Percentiles rank a stretch among this genome's conserved stretches.
These are phyloP conservation scores for Acanthosepion lycidas DNA, from an alignment of 2,888 invertebrate species.

Conservation along the genomic window DNA sequence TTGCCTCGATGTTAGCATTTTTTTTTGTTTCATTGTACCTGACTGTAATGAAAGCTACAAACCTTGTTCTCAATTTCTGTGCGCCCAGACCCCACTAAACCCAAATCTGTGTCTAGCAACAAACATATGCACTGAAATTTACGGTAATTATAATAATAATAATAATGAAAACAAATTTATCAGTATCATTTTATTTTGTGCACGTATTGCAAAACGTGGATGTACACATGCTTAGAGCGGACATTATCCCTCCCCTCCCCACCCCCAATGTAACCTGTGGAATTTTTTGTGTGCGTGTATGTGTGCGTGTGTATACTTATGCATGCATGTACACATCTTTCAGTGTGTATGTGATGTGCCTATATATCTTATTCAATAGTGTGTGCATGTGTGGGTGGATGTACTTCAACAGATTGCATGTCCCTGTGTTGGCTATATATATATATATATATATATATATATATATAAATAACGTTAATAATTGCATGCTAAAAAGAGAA, in stretches of 20 bases:
- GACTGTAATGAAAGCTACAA: not conserved
- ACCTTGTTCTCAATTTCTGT: not conserved
- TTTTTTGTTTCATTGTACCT: not conserved
- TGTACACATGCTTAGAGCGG: not conserved
- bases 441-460: not conserved
- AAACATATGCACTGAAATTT: not conserved
- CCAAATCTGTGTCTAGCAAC: not conserved
- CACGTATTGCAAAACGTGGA: not conserved
- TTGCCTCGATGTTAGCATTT: too few relatives aligned
- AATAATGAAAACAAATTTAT: too few relatives aligned
- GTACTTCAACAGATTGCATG: not conserved
- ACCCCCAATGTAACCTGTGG: not conserved
- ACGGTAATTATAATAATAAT: not conserved
- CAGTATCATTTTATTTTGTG: not conserved
- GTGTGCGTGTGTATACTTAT: not conserved
- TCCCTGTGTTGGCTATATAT: not conserved
- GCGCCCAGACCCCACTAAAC: not conserved
- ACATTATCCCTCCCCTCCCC: not conserved
- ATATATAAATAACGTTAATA: not conserved
- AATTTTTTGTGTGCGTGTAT: not conserved
- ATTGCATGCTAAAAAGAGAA: not conserved
- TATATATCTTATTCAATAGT: not conserved
- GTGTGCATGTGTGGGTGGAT: not conserved
- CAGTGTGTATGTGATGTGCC: not conserved
- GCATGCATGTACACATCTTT: not conserved